Evolutionary conservation across 2,888 invertebrate species (phyloP).

Genomic region (Morpho helenor): DNA sequence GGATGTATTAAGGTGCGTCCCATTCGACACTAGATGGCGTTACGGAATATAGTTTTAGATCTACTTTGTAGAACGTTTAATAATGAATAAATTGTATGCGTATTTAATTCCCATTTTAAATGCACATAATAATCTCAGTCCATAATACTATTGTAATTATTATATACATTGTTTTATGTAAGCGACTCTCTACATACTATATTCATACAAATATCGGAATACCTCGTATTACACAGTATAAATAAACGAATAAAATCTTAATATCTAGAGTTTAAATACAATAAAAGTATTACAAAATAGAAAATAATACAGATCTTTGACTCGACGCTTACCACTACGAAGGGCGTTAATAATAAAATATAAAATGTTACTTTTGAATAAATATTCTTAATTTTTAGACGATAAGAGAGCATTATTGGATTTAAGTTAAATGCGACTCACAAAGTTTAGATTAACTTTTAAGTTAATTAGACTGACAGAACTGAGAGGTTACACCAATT

Average conservation of each 20-base stretch:
- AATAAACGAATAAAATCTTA: slow-evolving; percentile 64
- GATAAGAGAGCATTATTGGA: slow-evolving; percentile 62
- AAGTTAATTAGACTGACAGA: too few species aligned
- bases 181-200: slow-evolving; percentile 59
- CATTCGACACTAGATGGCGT: slow-evolving; percentile 49
- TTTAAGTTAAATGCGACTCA: slow-evolving; percentile 23
- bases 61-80: slow-evolving; percentile 17
- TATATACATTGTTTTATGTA: slow-evolving; percentile 55
- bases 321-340: slow-evolving; percentile 70
- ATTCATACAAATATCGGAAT: slow-evolving; percentile 69
- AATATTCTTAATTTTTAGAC: slow-evolving; percentile 65
- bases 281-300: slow-evolving; percentile 75
- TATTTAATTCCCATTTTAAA: slow-evolving; percentile 39
- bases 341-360: slow-evolving; percentile 45
- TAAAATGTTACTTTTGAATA: slow-evolving; percentile 47
- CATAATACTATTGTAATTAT: slow-evolving; percentile 64
- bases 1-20: slow-evolving; percentile 21
- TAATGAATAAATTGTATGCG: not conserved
- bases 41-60: slow-evolving; percentile 39
- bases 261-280: slow-evolving; percentile 55
- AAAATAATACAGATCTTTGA: slow-evolving; percentile 80
- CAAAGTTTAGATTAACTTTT: not conserved
- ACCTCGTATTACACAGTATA: slow-evolving; percentile 76
- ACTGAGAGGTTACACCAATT: too few species aligned
- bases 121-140: slow-evolving; percentile 73